Base-by-base conservation (phyloP, 2,888 invertebrate genomes). In the Amiota minor region DNA sequence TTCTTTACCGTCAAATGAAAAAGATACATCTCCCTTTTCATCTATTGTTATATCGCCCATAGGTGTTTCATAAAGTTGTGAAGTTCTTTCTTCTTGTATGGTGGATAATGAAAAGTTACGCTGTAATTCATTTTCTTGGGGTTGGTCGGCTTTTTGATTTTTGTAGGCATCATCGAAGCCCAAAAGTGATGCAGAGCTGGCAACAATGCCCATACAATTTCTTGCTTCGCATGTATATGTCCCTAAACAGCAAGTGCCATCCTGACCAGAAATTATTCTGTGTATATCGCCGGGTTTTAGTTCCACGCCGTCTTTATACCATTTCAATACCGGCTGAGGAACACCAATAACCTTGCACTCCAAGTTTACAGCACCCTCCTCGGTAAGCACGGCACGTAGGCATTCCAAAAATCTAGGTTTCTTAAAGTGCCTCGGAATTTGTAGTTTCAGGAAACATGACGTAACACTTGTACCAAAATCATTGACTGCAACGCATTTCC, bases 271-370 rank as follows among this genome's bases (percentile, higher is more conserved):
- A 81, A 96, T 96, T 67, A 97, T 97, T 86, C 95, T 92, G 85
- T 97, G 97, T 82, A 97, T 97, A 86, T 97, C 97, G 0, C 97
- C 97, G 0, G 97, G 95, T 86, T 96, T 96, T 0, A 97, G 89
- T 87, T 97, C 96, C 72, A 94, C 93, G 0, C 96, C 97, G 87
- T 97, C 97, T 90, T 97, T 97, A 88, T 95, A 97, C 97, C 97
- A 97, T 85, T 96, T 96, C 0, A 97, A 90, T n/a, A 94, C 91
- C 0, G 97, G 97, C 85, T 96, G 96, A 0, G 97, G 97, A 2
- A 97, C 96, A 9, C 97, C 97, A 74, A 97, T 96, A 0, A 97
- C 96, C 91, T 97, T 97, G 88, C 97, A 97, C 89, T 97, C 97
- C 75, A 97, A 91, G 89, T 97, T 97, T 0, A 97, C 97, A 11